Evolutionary conservation across 2,797 vertebrate species (phyloP).

Genomic region (Selene dorsalis): DNA sequence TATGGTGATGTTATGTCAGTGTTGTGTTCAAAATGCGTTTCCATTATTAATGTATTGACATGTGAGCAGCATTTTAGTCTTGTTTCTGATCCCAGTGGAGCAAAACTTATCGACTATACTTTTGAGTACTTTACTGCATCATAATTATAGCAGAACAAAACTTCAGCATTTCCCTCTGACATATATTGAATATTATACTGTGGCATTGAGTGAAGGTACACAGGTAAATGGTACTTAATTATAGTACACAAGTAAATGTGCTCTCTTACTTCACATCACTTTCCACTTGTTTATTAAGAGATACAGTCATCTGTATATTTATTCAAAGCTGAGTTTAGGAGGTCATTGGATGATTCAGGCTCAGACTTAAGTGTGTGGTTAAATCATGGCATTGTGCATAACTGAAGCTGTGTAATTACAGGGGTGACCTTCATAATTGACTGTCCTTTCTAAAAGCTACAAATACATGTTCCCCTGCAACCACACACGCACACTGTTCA

Average conservation of each 20-base stretch:
- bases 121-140: too few species aligned
- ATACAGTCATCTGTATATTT: constrained; percentile 9
- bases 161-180: constrained; percentile 5
- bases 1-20: background rate
- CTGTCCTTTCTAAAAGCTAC: constrained; percentile 25
- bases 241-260: background rate
- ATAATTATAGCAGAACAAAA: background rate
- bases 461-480: constrained; percentile 22
- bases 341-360: constrained; percentile 9
- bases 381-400: constrained; percentile 29
- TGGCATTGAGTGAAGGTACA: background rate
- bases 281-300: constrained; percentile 11
- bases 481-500: constrained; percentile 2
- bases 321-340: constrained; percentile 18
- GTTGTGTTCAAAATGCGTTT: too few species aligned
- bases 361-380: constrained; percentile 22
- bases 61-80: too few species aligned
- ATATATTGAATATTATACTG: background rate
- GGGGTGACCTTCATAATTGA: constrained; percentile 47
- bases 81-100: too few species aligned
- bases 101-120: too few species aligned
- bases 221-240: background rate
- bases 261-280: background rate
- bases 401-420: constrained; percentile 42
- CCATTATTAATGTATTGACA: too few species aligned